Base-by-base conservation (phyloP, 1,140 invertebrate species). In the Adoxophyes honmai region DNA sequence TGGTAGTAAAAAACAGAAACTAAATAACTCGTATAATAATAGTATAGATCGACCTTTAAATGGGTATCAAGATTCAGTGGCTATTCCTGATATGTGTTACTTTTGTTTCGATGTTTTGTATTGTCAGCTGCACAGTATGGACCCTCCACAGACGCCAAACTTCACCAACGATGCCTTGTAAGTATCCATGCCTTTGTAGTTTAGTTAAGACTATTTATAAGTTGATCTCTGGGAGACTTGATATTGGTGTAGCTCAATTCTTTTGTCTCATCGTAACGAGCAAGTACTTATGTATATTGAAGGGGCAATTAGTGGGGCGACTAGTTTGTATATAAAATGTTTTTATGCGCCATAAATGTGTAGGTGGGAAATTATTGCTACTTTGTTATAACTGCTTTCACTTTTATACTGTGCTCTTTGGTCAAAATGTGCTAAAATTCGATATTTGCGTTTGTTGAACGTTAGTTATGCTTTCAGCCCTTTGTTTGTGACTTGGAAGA, bases 401-500 rank as follows among this genome's bases (percentile, higher is more conserved):
- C 42, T 48, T 48, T 48, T 1, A 48, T 48, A 13, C 2, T 28
- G 14, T 10, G n/a, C 10, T 5, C 8, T 52, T 28, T n/a, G 5
- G 28, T 28, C n/a, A 52, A 15, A n/a, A n/a, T 14, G 44, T 51
- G 16, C 54, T 51, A 59, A 58, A 33, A 15, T 9, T 44, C 8
- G 8, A 55, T 52, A 34, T 9, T 11, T 10, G 34, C 16, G 15
- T 37, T 18, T 4, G 13, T 33, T 59, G 21, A 48, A 28, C n/a
- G 16, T 11, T 6, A 21, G 42, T 13, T 52, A 1, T 81, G 68
- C 89, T 95, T 94, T 58, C 91, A 98, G 98, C 90, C 98, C 98
- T 51, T 91, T 99, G 74, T 99, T 99, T 93, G 98, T 99, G 21
- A 99, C 98, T 57, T 99, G 98, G 98, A 97, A 97, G 84, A 97